These are phyloP conservation scores for Pleuronectes platessa DNA, from an alignment of 2,113 vertebrate species.

Conservation along the genomic window DNA sequence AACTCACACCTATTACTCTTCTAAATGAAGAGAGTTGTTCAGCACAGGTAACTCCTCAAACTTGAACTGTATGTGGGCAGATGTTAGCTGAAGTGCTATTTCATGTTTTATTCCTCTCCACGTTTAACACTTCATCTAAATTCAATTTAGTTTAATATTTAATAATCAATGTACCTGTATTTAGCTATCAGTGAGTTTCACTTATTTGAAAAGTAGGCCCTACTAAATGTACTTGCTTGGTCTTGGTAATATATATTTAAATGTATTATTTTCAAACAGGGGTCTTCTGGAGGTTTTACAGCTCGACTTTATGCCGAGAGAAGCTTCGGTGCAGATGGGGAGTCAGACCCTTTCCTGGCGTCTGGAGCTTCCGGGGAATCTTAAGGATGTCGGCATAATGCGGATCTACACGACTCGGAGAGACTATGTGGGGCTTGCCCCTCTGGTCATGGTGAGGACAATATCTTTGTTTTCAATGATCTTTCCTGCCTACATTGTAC, in stretches of 20 bases:
- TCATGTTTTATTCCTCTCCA: slow-evolving; percentile 2
- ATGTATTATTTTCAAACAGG: slow-evolving; percentile 40
- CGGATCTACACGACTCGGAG: slow-evolving; percentile 88
- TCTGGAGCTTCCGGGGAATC: slow-evolving; percentile 88
- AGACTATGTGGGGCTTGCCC: slow-evolving; percentile 88
- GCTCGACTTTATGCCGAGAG: slow-evolving; percentile 88
- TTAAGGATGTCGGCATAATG: slow-evolving; percentile 85
- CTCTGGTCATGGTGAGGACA: slow-evolving; percentile 90
- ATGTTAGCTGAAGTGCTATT: background rate
- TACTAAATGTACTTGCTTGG: background rate
- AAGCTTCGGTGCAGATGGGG: slow-evolving; percentile 78
- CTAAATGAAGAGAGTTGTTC: background rate
- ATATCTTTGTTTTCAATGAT: background rate
- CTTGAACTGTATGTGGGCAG: background rate
- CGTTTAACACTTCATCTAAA: background rate
- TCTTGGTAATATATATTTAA: background rate
- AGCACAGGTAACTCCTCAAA: background rate
- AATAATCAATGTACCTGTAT: too few species aligned
- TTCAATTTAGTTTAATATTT: too few species aligned
- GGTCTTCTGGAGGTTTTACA: slow-evolving; percentile 89
- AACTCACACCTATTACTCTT: background rate
- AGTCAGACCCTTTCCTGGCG: slow-evolving; percentile 92
- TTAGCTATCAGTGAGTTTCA: too few species aligned
- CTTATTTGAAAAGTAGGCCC: too few species aligned
- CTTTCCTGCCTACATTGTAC: background rate